Percentiles rank a stretch among this genome's conserved stretches.
Evolutionary conservation across 37 sponge, comb jelly and placozoan genomes (phyloP).

Genomic region (Mnemiopsis leidyi): DNA sequence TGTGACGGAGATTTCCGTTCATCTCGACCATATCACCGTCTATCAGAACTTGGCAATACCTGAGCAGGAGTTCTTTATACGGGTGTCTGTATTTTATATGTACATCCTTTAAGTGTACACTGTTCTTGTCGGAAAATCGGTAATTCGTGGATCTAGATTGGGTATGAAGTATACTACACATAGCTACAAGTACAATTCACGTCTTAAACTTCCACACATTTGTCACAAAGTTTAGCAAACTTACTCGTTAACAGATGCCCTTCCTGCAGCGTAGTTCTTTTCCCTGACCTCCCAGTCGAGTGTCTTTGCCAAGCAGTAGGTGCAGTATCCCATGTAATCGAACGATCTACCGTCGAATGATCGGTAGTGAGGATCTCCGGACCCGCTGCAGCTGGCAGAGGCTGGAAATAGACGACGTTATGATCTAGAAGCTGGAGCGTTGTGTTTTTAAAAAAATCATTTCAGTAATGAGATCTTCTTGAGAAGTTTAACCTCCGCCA

Average conservation of each 20-base stretch:
- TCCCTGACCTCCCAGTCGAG: not conserved
- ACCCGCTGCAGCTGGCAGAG: not conserved
- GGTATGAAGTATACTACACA: too few relatives aligned
- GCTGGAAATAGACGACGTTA: too few relatives aligned
- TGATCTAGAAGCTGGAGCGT: too few relatives aligned
- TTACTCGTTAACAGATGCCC: not conserved
- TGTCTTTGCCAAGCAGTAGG: slow-evolving; percentile 30
- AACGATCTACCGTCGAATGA: not conserved
- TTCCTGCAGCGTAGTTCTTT: not conserved
- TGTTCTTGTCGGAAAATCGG: too few relatives aligned
- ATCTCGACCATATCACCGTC: not conserved
- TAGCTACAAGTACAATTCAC: too few relatives aligned
- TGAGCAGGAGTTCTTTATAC: too few relatives aligned
- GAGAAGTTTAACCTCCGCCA: too few relatives aligned
- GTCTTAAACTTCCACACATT: not conserved
- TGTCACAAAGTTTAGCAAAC: not conserved
- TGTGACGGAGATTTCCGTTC: not conserved
- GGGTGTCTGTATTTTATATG: too few relatives aligned
- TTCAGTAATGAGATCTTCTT: not conserved
- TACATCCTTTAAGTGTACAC: not conserved
- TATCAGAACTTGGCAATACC: not conserved
- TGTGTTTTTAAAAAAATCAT: not conserved
- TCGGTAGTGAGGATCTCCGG: slow-evolving; percentile 13
- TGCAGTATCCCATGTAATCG: slow-evolving; percentile 1
- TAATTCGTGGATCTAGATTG: too few relatives aligned